Evolutionary conservation across 2,888 invertebrate species (phyloP), one percentile per base, ranked within the genome.

Genomic region (Muschampia plurimacula): DNA sequence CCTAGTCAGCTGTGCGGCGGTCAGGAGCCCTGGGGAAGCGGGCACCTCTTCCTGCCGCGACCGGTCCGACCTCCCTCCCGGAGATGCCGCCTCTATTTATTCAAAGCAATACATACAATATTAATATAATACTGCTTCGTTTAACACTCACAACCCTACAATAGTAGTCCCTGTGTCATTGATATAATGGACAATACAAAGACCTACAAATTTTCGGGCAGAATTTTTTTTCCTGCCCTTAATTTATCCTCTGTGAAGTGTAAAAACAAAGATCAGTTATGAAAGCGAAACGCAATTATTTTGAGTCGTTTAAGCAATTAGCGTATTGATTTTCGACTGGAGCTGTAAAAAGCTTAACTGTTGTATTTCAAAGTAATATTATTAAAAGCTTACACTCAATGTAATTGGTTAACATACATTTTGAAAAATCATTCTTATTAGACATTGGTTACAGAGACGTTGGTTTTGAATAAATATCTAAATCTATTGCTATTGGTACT

Each of bases 11-110:
- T 52, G 49, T 4, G 49, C 49, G 15, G 49, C 49, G 15, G 49
- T 52, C 5, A 52, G 49, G 15, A 52, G 49, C 7, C 15, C 49
- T 1, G 95, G 95, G 69, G 95, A 95, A 44, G 95, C 95, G 4
- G 95, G 92, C 52, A 92, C 86, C 75, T 94, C 93, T 72, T 94
- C 94, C 76, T 89, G 82, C 81, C 94, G 88, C 79, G 94, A 95
- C 59, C 92, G 84, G 80, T 93, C 93, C 49, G 93, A 93, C 67
- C 92, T 84, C 15, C 89, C 94, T 62, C 92, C 88, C 2, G 93
- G 93, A 28, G 92, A 93, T 10, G 91, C 91, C 22, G 92, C 91
- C 76, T 89, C 92, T 93, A 82, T 73, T 15, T 15, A 22, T 55
- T 55, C n/a, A n/a, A n/a, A n/a, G n/a, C 15, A 55, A 55, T 4